Percentiles rank a stretch among this genome's conserved stretches.
Conservation (phyloP, 2,888 invertebrate species). For the Lucinisca nassula region DNA sequence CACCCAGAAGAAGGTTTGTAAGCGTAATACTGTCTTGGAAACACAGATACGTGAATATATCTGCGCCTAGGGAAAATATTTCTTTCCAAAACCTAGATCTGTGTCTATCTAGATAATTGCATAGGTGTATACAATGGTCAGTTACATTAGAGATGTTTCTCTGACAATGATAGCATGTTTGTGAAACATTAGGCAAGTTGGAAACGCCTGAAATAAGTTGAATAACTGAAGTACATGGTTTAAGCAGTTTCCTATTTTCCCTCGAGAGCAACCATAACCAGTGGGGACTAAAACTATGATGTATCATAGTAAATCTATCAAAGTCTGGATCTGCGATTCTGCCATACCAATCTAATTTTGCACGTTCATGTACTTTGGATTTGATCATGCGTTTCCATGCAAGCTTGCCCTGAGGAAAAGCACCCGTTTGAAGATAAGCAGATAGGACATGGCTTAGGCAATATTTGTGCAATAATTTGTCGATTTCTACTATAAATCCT, state of each 20-base stretch:
- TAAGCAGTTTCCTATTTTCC: background rate
- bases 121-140: background rate
- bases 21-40: too few species aligned
- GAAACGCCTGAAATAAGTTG: background rate
- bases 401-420: background rate
- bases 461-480: background rate
- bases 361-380: background rate
- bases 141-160: background rate
- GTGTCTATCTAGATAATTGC: background rate
- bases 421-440: background rate
- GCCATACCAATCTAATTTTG: background rate
- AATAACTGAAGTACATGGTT: background rate
- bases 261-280: background rate
- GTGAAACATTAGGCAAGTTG: background rate
- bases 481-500: background rate
- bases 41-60: too few species aligned
- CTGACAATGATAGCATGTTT: background rate
- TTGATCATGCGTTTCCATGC: background rate
- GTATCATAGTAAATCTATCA: background rate
- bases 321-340: background rate
- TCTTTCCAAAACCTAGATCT: background rate
- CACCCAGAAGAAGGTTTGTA: too few species aligned
- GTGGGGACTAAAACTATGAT: background rate
- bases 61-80: too few species aligned
- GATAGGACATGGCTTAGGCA: background rate